These are phyloP conservation scores for Teleiodes luculella DNA, from an alignment of 2,888 invertebrate species.

Conservation along the genomic window DNA sequence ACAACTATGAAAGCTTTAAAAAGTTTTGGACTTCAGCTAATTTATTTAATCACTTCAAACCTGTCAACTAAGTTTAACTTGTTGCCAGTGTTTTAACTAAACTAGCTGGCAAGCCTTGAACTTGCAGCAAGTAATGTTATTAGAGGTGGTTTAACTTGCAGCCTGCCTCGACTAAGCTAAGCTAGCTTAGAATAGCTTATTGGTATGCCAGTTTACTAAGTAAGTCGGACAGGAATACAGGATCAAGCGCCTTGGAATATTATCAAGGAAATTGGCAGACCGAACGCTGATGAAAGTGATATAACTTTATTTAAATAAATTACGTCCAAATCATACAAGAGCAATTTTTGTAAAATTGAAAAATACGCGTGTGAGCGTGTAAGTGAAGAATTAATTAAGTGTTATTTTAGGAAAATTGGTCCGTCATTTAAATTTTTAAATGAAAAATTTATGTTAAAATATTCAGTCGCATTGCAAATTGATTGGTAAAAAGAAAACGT, in stretches of 20 bases:
- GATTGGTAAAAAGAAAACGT: not conserved
- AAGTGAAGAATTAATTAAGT: not conserved
- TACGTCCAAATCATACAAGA: too few relatives aligned
- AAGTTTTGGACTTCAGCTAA: too few relatives aligned
- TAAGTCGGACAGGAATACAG: not conserved
- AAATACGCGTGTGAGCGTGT: too few relatives aligned
- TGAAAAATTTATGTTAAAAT: not conserved
- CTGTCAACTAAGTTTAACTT: too few relatives aligned
- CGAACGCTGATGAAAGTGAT: not conserved
- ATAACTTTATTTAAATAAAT: not conserved
- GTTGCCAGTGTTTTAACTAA: not conserved
- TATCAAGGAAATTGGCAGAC: not conserved
- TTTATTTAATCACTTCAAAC: too few relatives aligned
- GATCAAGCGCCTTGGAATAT: not conserved
- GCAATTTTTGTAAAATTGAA: too few relatives aligned
- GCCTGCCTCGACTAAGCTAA: not conserved
- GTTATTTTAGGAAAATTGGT: not conserved
- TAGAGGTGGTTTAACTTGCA: not conserved
- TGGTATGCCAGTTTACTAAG: not conserved
- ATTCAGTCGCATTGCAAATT: not conserved
- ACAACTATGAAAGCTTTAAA: too few relatives aligned
- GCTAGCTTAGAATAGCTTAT: not conserved
- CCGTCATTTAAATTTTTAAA: not conserved
- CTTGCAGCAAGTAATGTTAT: not conserved
- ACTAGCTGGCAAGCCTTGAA: not conserved